phyloP scores from a whole-genome alignment of 2,113 vertebrate genomes.

The Spheniscus mendiculus region DNA sequence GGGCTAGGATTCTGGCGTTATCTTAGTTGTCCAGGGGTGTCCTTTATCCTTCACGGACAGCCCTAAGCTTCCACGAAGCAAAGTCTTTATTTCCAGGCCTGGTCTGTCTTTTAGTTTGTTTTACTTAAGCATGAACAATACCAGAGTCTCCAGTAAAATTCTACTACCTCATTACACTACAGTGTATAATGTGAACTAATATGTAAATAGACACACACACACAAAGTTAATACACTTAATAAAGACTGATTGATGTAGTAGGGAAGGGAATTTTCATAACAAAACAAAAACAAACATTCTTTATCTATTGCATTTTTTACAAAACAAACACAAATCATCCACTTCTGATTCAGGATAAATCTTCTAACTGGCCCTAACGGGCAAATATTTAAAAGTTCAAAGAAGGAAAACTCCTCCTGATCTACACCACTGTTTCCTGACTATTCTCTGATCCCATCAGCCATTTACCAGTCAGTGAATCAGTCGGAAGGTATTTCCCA shows the following conservation, averaged over 20 bases:
- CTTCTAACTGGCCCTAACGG: neutral
- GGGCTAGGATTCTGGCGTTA: neutral
- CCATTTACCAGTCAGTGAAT: neutral
- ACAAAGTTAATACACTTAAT: neutral
- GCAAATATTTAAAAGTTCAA: neutral
- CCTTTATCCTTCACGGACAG: neutral
- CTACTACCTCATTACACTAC: neutral
- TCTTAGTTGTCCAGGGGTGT: neutral
- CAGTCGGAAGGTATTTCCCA: constrained; percentile 23
- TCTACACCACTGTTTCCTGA: neutral
- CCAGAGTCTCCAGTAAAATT: neutral
- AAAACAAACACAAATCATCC: neutral
- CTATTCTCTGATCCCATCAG: neutral
- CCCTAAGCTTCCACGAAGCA: neutral
- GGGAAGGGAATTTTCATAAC: neutral
- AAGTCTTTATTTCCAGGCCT: neutral
- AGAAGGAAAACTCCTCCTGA: neutral
- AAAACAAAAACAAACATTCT: neutral
- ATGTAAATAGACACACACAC: too few relatives aligned
- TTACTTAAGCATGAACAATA: neutral
- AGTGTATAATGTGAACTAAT: neutral
- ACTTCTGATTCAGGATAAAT: neutral
- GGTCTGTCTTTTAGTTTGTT: neutral
- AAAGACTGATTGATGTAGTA: neutral
- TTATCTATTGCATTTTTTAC: neutral